Conservation (phyloP, 1,140 invertebrate species). For the Coelopa frigida region DNA sequence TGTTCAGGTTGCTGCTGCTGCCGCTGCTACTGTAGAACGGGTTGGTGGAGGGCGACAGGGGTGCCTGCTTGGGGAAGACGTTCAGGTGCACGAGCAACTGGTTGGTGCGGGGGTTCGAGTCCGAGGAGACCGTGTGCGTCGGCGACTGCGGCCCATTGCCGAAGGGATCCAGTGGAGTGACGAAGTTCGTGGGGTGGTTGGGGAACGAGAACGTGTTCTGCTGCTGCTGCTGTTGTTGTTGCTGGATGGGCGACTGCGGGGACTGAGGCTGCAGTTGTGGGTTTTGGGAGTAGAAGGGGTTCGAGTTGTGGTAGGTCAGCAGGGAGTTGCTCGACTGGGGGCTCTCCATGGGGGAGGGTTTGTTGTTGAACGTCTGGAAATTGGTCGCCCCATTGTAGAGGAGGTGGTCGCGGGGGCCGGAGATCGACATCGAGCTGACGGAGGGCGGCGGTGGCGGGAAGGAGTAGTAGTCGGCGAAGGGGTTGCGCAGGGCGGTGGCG, state of each 20-base stretch:
- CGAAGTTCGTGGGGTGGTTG: conserved; percentile 7
- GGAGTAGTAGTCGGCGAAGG: conserved; percentile 27
- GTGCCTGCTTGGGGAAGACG: conserved; percentile 33
- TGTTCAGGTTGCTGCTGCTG: conserved; percentile 17
- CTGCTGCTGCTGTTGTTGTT: conserved; percentile 19
- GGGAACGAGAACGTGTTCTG: conserved; percentile 9
- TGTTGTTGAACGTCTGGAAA: conserved; percentile 17
- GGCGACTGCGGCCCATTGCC: not conserved
- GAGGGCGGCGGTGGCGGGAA: conserved; percentile 12
- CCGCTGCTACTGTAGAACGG: conserved; percentile 31
- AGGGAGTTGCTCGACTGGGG: conserved; percentile 17
- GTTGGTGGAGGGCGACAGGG: conserved; percentile 26
- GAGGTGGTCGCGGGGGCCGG: conserved; percentile 9
- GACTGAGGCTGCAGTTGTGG: conserved; percentile 21
- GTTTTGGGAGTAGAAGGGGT: conserved; percentile 14
- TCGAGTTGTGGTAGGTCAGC: conserved; percentile 28
- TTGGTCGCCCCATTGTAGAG: too few species aligned
- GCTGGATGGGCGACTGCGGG: conserved; percentile 21
- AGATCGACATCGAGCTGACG: too few species aligned
- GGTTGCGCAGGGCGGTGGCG: conserved; percentile 29
- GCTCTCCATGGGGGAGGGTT: conserved; percentile 23
- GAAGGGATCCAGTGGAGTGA: conserved; percentile 8
- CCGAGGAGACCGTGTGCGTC: not conserved
- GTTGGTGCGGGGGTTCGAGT: conserved; percentile 14
- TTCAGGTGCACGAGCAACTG: conserved; percentile 37